Evolutionary conservation across 2,113 vertebrate genomes (phyloP).

Genomic region (Amphilophus citrinellus): DNA sequence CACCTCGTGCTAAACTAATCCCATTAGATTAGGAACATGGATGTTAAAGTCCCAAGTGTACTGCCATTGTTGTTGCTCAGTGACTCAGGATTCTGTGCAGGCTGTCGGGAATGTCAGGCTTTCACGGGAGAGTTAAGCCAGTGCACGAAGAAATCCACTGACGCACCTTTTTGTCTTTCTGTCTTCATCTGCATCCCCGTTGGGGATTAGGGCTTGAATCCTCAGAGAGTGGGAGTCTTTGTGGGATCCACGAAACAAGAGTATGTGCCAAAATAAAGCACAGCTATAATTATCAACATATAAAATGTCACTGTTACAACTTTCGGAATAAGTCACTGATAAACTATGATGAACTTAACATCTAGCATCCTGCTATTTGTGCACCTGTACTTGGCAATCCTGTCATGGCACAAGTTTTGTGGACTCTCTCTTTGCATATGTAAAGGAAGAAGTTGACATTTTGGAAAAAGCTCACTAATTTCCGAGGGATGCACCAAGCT

Average conservation of each 20-base stretch:
- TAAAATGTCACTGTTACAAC: not conserved
- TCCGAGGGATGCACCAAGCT: not conserved
- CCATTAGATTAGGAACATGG: constrained; percentile 45
- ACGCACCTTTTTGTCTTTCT: constrained; percentile 42
- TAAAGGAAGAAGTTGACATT: not conserved
- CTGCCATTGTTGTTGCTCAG: constrained; percentile 53
- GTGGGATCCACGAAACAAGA: constrained; percentile 2
- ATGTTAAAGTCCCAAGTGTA: not conserved
- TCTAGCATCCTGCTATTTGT: not conserved
- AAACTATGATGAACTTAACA: not conserved
- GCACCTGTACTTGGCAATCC: not conserved
- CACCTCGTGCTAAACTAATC: constrained; percentile 55
- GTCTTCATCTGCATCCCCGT: constrained; percentile 4
- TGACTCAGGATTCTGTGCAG: constrained; percentile 38
- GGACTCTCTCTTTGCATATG: not conserved
- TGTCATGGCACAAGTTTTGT: not conserved
- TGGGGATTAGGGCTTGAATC: constrained; percentile 27
- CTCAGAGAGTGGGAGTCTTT: not conserved
- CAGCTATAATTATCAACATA: not conserved
- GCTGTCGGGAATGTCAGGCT: constrained; percentile 31
- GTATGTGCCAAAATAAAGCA: not conserved
- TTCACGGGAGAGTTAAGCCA: constrained; percentile 40
- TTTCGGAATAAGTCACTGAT: not conserved
- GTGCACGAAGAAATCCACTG: constrained; percentile 42
- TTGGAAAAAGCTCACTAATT: not conserved